A percentile compares a stretch with the other conserved stretches of the same genome.
phyloP scores from a whole-genome alignment of 2,888 invertebrate genomes.

The Electrophaes corylata region DNA sequence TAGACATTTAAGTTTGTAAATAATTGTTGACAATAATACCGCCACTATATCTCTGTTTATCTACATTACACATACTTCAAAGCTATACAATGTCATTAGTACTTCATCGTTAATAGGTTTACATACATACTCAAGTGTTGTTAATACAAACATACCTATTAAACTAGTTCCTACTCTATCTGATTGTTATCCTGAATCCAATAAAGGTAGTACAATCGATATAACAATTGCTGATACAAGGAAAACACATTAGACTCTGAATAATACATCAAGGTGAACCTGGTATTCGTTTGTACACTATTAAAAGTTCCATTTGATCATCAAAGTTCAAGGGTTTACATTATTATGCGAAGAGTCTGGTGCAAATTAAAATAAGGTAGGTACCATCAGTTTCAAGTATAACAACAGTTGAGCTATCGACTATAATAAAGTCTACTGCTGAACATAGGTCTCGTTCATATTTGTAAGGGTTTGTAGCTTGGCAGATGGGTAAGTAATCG shows the following conservation, averaged over 20 bases:
- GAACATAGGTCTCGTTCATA: no score
- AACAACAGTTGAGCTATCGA: no score
- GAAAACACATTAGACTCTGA: conserved; percentile 26
- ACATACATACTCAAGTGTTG: background rate
- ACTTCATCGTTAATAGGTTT: conserved; percentile 8
- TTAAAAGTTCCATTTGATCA: background rate
- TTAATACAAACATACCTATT: background rate
- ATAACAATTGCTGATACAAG: conserved; percentile 27
- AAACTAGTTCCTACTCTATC: background rate
- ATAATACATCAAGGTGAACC: conserved; percentile 34
- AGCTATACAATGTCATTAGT: conserved; percentile 2
- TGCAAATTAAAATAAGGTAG: background rate
- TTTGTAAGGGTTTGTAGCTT: no score
- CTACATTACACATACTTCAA: background rate
- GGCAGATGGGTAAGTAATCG: no score
- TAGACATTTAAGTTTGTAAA: background rate
- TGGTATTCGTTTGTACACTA: conserved; percentile 14
- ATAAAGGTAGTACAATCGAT: conserved; percentile 13
- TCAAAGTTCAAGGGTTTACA: conserved; percentile 12
- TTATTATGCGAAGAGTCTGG: background rate
- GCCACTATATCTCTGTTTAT: background rate
- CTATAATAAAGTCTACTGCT: no score
- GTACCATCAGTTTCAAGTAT: no score
- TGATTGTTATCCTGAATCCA: conserved; percentile 8
- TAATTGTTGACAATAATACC: background rate